These are phyloP conservation scores for Bemisia tabaci DNA, from an alignment of 1,140 invertebrate species.

Conservation along the genomic window DNA sequence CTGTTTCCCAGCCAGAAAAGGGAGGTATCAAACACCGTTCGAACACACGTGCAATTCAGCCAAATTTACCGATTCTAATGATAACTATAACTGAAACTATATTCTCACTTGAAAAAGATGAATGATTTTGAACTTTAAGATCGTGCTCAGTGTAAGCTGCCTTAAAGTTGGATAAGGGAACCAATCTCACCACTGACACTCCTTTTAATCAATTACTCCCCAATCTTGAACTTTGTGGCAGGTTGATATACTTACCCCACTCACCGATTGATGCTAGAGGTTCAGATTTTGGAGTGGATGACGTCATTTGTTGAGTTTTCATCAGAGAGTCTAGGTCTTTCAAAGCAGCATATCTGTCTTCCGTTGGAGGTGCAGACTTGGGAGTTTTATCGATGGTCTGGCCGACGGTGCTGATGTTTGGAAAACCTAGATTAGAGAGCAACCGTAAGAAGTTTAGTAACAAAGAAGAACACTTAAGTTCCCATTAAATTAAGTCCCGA, in stretches of 20 bases:
- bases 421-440: slow-evolving; percentile 1
- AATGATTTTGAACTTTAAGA: no score
- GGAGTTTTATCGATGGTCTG: slow-evolving; percentile 2
- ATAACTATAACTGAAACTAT: no score
- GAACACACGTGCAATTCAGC: no score
- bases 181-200: no score
- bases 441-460: not conserved
- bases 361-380: slow-evolving; percentile 35
- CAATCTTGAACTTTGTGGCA: no score
- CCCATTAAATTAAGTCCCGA: not conserved
- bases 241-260: not conserved
- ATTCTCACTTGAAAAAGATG: no score
- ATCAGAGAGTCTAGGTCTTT: slow-evolving; percentile 62
- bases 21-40: no score
- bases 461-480: not conserved
- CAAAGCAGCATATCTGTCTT: slow-evolving; percentile 66
- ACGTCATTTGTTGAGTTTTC: slow-evolving; percentile 29
- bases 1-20: no score
- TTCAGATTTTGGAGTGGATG: not conserved
- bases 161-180: no score
- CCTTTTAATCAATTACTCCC: no score
- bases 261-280: not conserved
- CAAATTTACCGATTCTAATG: no score
- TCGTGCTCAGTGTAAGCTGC: no score
- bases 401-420: not conserved